Evolutionary conservation across 2,113 vertebrate species (phyloP), one percentile per base, ranked within the genome.

Genomic region (Sphyrna mokarran): DNA sequence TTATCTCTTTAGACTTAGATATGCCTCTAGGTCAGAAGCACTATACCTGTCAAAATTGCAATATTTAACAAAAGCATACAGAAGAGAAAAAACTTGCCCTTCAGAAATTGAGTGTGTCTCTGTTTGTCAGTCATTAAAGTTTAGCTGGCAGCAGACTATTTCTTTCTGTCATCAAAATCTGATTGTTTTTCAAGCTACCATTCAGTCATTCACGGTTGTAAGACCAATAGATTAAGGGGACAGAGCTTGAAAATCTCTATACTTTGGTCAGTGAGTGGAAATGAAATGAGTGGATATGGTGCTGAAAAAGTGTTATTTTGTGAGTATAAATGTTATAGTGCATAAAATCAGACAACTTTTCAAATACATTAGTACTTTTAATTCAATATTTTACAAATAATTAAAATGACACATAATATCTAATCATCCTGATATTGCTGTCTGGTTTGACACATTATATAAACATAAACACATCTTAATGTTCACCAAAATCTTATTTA

Each of bases 131-230:
- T 68, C 37, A 43, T 26, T 40, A 70, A 43, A 70, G 66, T 43
- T 94, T 29, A 70, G n/a, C n/a, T 43, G 63, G n/a, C 63, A 70
- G 6, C n/a, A 70, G 13, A n/a, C 93, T 69, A 94, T 94, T 87
- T 90, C 54, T 14, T 29, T n/a, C 58, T n/a, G 14, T 3, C 54
- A n/a, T 90, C 6, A 61, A 61, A 61, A 33, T 26, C 58, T 61
- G 54, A 43, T 90, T 61, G 26, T 61, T 90, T 90, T 40, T 40
- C 69, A 43, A 94, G 20, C 22, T 13, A 63, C 87, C 29, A 58
- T 90, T 90, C 93, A 90, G 54, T 61, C 87, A 70, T 94, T 70
- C 93, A 69, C 43, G 93, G 29, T 70, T 69, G 16, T 94, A 94
- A 43, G 33, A 37, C n/a, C 91, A 69, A 40, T 43, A 94, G 37